Conservation (phyloP, 1,140 invertebrate species). For the Spodoptera litura region DNA sequence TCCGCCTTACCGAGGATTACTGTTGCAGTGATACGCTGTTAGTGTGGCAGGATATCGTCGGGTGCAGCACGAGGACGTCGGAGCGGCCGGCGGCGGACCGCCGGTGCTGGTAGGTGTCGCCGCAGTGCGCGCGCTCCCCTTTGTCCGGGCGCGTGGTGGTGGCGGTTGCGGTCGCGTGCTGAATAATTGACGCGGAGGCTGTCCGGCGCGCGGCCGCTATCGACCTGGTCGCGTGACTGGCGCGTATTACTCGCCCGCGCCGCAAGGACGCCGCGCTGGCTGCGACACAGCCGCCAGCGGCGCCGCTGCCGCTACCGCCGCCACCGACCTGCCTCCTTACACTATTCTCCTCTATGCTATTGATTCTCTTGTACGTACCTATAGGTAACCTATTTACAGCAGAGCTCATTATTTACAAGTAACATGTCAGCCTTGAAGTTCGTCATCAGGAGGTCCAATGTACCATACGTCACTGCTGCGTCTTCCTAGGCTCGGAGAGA, state of each 20-base stretch:
- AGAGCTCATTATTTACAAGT: conserved; percentile 34
- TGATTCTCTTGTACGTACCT: conserved; percentile 44
- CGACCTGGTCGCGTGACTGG: conserved; percentile 81
- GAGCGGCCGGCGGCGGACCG: conserved; percentile 62
- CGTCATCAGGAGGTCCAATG: neutral
- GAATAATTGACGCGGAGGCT: conserved; percentile 83
- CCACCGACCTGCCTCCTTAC: conserved; percentile 51
- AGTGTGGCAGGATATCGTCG: conserved; percentile 68
- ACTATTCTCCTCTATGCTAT: conserved; percentile 58
- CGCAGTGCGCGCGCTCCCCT: conserved; percentile 75
- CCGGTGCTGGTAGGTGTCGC: conserved; percentile 79
- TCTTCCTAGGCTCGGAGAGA: neutral
- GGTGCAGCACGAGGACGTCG: conserved; percentile 65
- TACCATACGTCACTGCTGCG: neutral
- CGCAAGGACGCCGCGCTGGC: conserved; percentile 82
- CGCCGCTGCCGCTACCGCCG: conserved; percentile 54
- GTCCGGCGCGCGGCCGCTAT: conserved; percentile 73
- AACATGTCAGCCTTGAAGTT: neutral
- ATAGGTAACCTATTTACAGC: conserved; percentile 50
- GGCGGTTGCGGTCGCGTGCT: conserved; percentile 75
- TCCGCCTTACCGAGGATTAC: conserved; percentile 61
- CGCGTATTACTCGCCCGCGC: conserved; percentile 64
- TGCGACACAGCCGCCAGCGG: conserved; percentile 69
- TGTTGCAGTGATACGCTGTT: conserved; percentile 69
- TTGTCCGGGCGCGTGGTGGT: conserved; percentile 68